Conservation (phyloP, 1,140 invertebrate genomes). For the Pteromalus puparum region DNA sequence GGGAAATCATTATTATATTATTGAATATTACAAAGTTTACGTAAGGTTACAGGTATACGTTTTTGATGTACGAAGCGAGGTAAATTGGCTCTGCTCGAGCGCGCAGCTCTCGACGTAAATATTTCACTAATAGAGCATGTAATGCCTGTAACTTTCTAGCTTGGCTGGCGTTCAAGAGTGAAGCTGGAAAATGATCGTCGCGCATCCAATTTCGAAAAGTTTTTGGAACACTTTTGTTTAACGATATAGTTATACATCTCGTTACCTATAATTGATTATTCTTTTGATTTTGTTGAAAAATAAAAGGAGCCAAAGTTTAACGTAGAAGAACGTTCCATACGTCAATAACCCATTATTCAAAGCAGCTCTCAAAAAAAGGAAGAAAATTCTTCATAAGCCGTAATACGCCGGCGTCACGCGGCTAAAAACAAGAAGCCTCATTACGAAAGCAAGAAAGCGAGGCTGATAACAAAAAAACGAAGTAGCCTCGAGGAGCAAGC, state of each 20-base stretch:
- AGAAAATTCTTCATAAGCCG: neutral
- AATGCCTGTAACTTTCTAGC: neutral
- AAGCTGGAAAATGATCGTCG: neutral
- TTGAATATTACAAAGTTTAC: neutral
- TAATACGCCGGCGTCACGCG: neutral
- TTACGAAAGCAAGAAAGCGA: constrained; percentile 24
- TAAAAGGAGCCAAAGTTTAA: neutral
- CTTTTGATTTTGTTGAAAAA: neutral
- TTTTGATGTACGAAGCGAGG: neutral
- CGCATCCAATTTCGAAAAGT: neutral
- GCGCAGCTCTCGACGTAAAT: neutral
- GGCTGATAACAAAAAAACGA: constrained; percentile 31
- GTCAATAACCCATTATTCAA: constrained; percentile 21
- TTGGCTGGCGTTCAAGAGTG: neutral
- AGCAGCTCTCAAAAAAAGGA: neutral
- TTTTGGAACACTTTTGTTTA: neutral
- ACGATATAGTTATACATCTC: neutral
- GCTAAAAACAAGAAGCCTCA: constrained; percentile 40
- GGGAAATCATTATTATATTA: neutral
- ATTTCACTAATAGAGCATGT: neutral
- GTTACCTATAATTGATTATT: neutral
- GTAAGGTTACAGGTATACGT: neutral
- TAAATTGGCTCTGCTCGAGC: neutral
- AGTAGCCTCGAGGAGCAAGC: neutral
- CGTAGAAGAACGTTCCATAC: neutral